Conservation (phyloP, 2,888 invertebrate genomes). For the Zootermopsis nevadensis region DNA sequence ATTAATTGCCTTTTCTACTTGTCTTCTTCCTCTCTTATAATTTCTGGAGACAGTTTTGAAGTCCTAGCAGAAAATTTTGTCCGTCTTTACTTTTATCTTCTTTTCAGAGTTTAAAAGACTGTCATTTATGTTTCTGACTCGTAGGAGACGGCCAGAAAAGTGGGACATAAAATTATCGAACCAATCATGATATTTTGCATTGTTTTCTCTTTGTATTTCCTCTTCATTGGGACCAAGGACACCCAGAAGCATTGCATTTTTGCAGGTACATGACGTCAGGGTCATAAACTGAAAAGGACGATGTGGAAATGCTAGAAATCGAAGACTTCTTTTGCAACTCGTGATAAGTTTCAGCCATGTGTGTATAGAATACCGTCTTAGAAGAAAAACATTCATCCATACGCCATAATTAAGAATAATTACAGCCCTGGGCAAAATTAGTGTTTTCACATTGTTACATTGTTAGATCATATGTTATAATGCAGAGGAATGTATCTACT, state of each 20-base stretch:
- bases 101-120: neutral
- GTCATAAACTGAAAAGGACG: conserved; percentile 1
- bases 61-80: neutral
- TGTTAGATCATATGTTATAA: neutral
- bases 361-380: neutral
- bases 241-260: too few species aligned
- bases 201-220: neutral
- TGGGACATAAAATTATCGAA: neutral
- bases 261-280: neutral
- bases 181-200: neutral
- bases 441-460: conserved; percentile 1
- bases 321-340: neutral
- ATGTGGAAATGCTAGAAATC: neutral
- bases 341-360: neutral
- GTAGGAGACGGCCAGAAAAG: neutral
- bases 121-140: neutral
- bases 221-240: conserved; percentile 12
- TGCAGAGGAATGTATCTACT: neutral
- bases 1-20: neutral
- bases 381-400: neutral
- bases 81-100: neutral
- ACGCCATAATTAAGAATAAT: neutral
- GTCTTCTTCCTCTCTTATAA: neutral
- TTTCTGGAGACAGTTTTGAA: neutral
- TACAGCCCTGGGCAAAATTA: neutral